Percentiles rank a stretch among this genome's conserved stretches.
Conservation (phyloP, 2,113 vertebrate genomes). For the Trichomycterus rosablanca region DNA sequence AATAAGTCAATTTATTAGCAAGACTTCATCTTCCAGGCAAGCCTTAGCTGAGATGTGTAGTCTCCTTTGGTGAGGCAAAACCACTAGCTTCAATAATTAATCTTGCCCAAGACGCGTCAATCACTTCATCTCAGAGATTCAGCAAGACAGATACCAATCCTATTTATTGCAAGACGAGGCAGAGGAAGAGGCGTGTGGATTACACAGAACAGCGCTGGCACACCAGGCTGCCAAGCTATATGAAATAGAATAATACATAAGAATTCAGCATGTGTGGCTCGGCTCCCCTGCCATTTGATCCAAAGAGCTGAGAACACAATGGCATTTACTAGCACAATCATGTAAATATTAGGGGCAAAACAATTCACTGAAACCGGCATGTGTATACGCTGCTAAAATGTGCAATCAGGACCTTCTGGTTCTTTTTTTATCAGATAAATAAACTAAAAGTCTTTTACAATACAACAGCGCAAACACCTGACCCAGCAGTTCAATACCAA, state of each 20-base stretch:
- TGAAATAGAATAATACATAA: slow-evolving; percentile 53
- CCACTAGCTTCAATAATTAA: slow-evolving; percentile 53
- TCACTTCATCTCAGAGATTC: slow-evolving; percentile 46
- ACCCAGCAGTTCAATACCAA: slow-evolving; percentile 62
- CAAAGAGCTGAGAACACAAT: slow-evolving; percentile 50
- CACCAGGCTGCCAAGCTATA: slow-evolving; percentile 41
- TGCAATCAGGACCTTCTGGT: slow-evolving; percentile 27
- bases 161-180: slow-evolving; percentile 44
- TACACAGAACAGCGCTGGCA: slow-evolving; percentile 39
- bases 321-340: slow-evolving; percentile 55
- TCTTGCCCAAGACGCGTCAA: slow-evolving; percentile 47
- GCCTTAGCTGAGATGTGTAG: slow-evolving; percentile 35
- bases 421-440: slow-evolving; percentile 68
- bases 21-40: slow-evolving; percentile 34
- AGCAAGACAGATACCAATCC: slow-evolving; percentile 46
- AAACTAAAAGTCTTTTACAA: slow-evolving; percentile 67
- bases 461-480: slow-evolving; percentile 62
- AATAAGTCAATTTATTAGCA: slow-evolving; percentile 27
- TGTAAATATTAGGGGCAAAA: slow-evolving; percentile 58
- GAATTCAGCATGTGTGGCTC: slow-evolving; percentile 42
- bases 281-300: slow-evolving; percentile 46
- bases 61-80: slow-evolving; percentile 42
- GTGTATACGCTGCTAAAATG: slow-evolving; percentile 23
- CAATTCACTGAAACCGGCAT: slow-evolving; percentile 57
- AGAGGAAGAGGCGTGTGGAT: slow-evolving; percentile 44